phyloP scores from a whole-genome alignment of 2,113 vertebrate genomes.

The Leptocoma aspasia region DNA sequence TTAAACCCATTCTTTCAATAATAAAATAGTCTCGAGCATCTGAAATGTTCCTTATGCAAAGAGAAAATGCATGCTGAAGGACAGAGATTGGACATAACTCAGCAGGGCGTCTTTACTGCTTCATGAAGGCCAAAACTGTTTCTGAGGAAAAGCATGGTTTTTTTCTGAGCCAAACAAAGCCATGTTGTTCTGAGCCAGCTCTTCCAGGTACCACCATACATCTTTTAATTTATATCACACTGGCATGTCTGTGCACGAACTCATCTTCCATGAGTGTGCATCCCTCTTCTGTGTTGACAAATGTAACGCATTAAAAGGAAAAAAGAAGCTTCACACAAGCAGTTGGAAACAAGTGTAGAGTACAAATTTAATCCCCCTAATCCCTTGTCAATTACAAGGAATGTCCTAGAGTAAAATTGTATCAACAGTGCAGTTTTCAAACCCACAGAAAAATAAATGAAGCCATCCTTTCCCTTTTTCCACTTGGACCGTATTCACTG shows the following conservation, averaged over 20 bases:
- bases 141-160: background rate
- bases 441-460: background rate
- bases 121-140: background rate
- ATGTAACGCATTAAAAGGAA: background rate
- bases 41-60: background rate
- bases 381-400: conserved; percentile 12
- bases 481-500: background rate
- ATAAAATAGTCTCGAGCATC: background rate
- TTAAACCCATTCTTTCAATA: conserved; percentile 1
- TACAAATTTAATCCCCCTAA: conserved; percentile 37
- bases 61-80: background rate
- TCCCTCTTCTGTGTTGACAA: background rate
- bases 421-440: conserved; percentile 10
- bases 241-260: background rate
- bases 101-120: background rate
- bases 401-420: background rate
- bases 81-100: background rate
- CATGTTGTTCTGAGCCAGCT: background rate
- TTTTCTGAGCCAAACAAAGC: background rate
- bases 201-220: background rate
- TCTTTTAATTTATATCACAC: background rate
- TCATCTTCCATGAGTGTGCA: background rate
- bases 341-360: conserved; percentile 5
- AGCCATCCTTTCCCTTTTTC: background rate
- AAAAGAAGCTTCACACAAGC: background rate